A percentile compares a stretch with the other conserved stretches of the same genome.
These are phyloP conservation scores for Leptinotarsa lineolata DNA, from an alignment of 1,140 invertebrate genomes.

Conservation along the genomic window DNA sequence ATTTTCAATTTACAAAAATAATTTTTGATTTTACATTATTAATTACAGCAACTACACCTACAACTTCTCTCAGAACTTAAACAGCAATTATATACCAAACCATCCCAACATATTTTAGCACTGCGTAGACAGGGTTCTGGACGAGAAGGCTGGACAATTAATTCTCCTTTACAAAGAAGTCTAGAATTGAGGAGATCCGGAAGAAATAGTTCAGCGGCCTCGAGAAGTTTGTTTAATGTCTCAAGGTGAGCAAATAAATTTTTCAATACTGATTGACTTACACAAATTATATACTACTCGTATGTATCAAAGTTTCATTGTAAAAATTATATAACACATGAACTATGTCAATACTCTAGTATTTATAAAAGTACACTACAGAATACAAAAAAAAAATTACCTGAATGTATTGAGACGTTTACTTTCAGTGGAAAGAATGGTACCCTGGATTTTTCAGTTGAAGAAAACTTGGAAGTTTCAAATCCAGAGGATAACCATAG, in stretches of 20 bases:
- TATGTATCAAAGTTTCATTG: no score
- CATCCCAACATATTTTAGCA: slow-evolving; percentile 62
- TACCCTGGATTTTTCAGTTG: slow-evolving; percentile 55
- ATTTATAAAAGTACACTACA: no score
- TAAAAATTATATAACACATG: no score
- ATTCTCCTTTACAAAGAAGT: slow-evolving; percentile 61
- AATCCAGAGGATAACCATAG: slow-evolving; percentile 72
- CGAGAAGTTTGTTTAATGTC: slow-evolving; percentile 56
- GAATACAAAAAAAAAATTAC: no score
- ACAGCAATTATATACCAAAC: slow-evolving; percentile 74
- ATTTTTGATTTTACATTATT: slow-evolving; percentile 31
- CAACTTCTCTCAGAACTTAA: slow-evolving; percentile 75
- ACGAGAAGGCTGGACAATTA: slow-evolving; percentile 55
- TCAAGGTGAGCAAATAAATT: slow-evolving; percentile 33
- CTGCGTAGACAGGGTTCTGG: slow-evolving; percentile 67
- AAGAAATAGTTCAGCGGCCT: slow-evolving; percentile 56
- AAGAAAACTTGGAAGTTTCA: slow-evolving; percentile 66
- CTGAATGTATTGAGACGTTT: background rate
- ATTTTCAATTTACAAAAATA: background rate
- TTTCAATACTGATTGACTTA: no score
- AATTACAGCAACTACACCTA: slow-evolving; percentile 67
- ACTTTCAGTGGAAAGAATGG: slow-evolving; percentile 28
- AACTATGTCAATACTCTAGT: no score
- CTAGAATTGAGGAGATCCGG: slow-evolving; percentile 60
- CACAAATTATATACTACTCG: no score